phyloP scores from a whole-genome alignment of 2,888 invertebrate species.

The Eupithecia subfuscata region DNA sequence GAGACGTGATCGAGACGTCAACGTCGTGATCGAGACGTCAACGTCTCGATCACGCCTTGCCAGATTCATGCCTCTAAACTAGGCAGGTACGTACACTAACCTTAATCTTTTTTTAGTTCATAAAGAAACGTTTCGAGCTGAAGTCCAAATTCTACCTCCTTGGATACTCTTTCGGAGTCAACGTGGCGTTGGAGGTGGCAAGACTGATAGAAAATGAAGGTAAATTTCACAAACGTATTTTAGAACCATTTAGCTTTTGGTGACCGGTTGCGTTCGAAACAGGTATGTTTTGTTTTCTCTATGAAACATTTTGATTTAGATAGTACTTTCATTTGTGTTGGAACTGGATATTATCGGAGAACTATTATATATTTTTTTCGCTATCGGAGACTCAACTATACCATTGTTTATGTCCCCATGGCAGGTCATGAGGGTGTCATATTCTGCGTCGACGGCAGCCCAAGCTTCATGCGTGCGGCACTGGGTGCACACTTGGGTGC shows the following conservation, averaged over 20 bases:
- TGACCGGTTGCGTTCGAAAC: neutral
- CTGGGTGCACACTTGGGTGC: constrained; percentile 47
- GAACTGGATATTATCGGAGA: neutral
- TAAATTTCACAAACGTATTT: neutral
- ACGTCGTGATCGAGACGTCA: too few relatives aligned
- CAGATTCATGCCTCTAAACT: too few relatives aligned
- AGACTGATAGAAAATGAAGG: constrained; percentile 41
- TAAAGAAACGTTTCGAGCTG: constrained; percentile 37
- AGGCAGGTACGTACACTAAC: neutral
- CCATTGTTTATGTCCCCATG: constrained; percentile 7
- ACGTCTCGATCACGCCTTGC: too few relatives aligned
- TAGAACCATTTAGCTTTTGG: neutral
- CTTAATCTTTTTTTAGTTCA: constrained; percentile 32
- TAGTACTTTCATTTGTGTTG: too few relatives aligned
- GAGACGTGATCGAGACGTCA: too few relatives aligned
- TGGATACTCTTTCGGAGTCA: constrained; percentile 50
- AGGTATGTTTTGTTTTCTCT: neutral
- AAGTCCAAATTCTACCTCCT: constrained; percentile 45
- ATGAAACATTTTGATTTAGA: neutral
- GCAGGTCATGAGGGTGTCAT: constrained; percentile 55
- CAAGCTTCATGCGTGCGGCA: constrained; percentile 53
- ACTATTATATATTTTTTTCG: too few relatives aligned
- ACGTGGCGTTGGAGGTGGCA: constrained; percentile 47
- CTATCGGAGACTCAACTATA: neutral
- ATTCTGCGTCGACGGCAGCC: constrained; percentile 60